Evolutionary conservation across 2,888 invertebrate genomes (phyloP), one percentile per base, ranked within the genome.

Genomic region (Camponotus fellah): DNA sequence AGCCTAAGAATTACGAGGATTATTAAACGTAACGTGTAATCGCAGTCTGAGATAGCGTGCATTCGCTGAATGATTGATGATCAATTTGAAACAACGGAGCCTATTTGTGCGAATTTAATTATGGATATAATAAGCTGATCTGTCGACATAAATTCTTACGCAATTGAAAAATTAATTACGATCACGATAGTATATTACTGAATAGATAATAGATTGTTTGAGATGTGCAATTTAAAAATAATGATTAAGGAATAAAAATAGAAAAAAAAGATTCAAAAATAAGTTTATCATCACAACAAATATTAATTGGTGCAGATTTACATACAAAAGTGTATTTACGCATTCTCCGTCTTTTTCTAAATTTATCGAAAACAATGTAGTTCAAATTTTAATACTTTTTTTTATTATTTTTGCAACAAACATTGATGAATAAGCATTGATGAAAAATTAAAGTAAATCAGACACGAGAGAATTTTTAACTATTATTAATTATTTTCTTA

Each of bases 81-180:
- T 34, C 5, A 46, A 64, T 34, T 5, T 32, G 1, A 4, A 49
- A 64, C 21, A 32, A 46, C n/a, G 34, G 14, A 14, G 46, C 9
- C 10, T 58, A 75, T 75, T 64, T 64, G 21, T 75, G 10, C 21
- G 40, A 46, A 64, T n/a, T 75, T 75, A 62, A 62, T 75, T 75
- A 75, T 1, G 34, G 43, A 26, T 5, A 34, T 46, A 62, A 62
- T 64, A 75, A 75, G 14, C 34, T 62, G 34, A 10, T 12, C 34
- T 21, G 14, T n/a, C 34, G 34, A 34, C 12, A 34, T 21, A 62
- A 46, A 75, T 75, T 75, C 40, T 8, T 32, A 46, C 14, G 34
- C 12, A 62, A 26, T 9, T 14, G 46, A 49, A 75, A 64, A 49
- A 64, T 49, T 64, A 49, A 62, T 62, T 62, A 62, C 8, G 53